These are phyloP conservation scores for Torymus texanus DNA, from an alignment of 2,888 invertebrate genomes.

Conservation along the genomic window DNA sequence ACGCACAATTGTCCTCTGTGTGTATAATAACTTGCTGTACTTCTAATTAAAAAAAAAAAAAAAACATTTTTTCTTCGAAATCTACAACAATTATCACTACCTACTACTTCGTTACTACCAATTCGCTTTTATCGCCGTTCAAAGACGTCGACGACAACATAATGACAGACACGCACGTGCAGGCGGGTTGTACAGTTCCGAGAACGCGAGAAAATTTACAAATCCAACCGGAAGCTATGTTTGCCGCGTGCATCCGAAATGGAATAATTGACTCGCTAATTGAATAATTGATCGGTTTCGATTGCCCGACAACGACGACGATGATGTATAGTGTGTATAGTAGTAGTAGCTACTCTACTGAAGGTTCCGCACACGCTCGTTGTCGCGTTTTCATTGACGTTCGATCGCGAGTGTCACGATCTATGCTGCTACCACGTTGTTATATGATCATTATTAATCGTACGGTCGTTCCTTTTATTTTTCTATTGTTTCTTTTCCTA, in stretches of 20 bases:
- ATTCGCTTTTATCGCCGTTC: no score
- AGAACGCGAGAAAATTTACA: background rate
- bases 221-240: background rate
- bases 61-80: no score
- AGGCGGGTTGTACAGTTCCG: no score
- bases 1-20: no score
- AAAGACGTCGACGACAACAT: no score
- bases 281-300: constrained; percentile 53
- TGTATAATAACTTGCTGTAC: no score
- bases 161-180: no score
- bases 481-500: no score
- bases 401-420: background rate
- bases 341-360: background rate
- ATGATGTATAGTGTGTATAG: background rate
- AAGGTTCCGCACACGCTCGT: background rate
- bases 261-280: constrained; percentile 51
- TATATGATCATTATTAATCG: constrained; percentile 34
- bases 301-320: constrained; percentile 11
- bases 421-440: no score
- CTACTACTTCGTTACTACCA: no score
- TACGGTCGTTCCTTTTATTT: background rate
- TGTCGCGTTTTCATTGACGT: constrained; percentile 24
- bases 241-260: constrained; percentile 15
- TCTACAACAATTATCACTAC: no score
- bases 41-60: no score